Base-by-base conservation (phyloP, 2,797 vertebrate genomes). In the Neomorphus geoffroyi region DNA sequence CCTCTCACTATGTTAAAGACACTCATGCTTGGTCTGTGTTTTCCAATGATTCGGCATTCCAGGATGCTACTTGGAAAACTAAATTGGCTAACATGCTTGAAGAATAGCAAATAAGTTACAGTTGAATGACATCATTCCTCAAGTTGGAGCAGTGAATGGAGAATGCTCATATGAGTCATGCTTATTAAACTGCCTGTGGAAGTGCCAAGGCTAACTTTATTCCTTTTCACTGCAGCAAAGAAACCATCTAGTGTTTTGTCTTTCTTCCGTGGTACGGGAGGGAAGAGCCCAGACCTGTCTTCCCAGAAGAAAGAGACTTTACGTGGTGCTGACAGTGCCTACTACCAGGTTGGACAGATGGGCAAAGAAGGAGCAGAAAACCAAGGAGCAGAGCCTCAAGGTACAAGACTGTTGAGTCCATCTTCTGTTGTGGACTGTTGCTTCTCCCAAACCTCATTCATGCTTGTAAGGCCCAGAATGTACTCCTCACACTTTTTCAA, bases 191-290 rank as follows among this genome's bases (percentile, higher is more conserved):
- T 93, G 28, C 21, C 19, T 45, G 10, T 92, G 18, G 39, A 78
- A 92, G 41, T 66, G 24, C 26, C 18, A 70, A 33, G 15, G 28
- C 24, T 11, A 56, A 57, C 13, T 45, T 50, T 80, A 13, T 72
- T 91, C 26, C 28, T 91, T 60, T 60, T 94, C 48, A 19, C 53
- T 82, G 80, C 86, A 98, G 98, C 97, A 83, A 98, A 98, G 96
- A 98, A 98, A 87, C 87, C 98, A 64, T 98, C 98, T 78, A 67
- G 98, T 22, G 98, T 98, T 85, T 90, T 98, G 87, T 98, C 98
- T 90, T 98, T 98, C 92, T 98, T 98, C 95, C 98, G 98, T 95
- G 98, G 98, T 73, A 97, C 98, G 64, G 98, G 98, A 94, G 98
- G 98, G 43, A 98, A 97, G 62, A 98, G 98, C 89, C 98, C 98